These are phyloP conservation scores for Drosophila pseudoobscura DNA, from an alignment of 1,140 invertebrate species.

Conservation along the genomic window DNA sequence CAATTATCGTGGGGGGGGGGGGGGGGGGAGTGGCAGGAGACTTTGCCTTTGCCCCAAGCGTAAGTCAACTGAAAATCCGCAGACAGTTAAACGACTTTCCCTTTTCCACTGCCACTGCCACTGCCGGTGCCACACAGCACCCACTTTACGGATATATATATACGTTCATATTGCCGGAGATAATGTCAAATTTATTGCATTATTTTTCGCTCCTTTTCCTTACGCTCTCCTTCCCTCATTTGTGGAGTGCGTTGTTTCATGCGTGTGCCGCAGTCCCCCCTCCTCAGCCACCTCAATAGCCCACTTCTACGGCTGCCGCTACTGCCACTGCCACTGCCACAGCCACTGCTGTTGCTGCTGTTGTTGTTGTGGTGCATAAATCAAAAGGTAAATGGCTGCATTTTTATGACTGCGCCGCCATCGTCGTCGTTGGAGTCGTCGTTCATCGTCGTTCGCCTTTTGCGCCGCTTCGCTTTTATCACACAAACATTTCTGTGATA, in stretches of 20 bases:
- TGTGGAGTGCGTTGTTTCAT: constrained; percentile 38
- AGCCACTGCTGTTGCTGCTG: constrained; percentile 9
- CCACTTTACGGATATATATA: constrained; percentile 42
- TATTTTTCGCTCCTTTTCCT: constrained; percentile 66
- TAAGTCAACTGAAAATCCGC: constrained; percentile 57
- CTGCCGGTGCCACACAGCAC: constrained; percentile 7
- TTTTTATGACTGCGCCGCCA: constrained; percentile 78
- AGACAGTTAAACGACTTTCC: constrained; percentile 58
- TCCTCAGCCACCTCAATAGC: constrained; percentile 2
- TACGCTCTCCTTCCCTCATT: constrained; percentile 12
- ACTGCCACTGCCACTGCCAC: constrained; percentile 2
- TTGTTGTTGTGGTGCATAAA: constrained; percentile 72
- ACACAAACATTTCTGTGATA: constrained; percentile 82
- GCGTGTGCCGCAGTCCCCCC: constrained; percentile 22
- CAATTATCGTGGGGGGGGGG: constrained; percentile 33
- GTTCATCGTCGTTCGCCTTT: constrained; percentile 72
- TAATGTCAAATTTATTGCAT: constrained; percentile 82
- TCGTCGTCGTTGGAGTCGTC: constrained; percentile 35
- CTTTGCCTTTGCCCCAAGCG: constrained; percentile 19
- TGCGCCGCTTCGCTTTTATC: constrained; percentile 75
- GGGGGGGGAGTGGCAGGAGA: background rate
- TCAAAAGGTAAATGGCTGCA: constrained; percentile 82
- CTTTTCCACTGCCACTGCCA: constrained; percentile 4
- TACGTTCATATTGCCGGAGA: constrained; percentile 69
- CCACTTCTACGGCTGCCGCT: background rate